Evolutionary conservation across 2,797 vertebrate genomes (phyloP).

Genomic region (Lacerta viridis): DNA sequence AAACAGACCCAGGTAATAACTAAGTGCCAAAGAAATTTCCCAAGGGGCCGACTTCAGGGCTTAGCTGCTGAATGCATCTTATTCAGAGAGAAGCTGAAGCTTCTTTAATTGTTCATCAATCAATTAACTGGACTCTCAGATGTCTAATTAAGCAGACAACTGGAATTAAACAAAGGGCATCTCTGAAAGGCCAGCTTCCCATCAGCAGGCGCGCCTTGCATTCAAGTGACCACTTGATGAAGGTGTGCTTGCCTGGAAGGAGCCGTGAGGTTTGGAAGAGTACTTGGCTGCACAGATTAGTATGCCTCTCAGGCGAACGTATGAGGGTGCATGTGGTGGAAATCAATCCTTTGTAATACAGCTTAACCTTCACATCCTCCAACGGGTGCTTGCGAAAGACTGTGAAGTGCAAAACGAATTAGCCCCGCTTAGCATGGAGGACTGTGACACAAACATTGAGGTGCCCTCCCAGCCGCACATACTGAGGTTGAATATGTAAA

Average conservation of each 20-base stretch:
- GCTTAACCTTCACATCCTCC: slow-evolving; percentile 60
- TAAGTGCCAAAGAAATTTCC: slow-evolving; percentile 61
- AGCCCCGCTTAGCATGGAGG: neutral
- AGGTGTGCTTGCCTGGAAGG: slow-evolving; percentile 58
- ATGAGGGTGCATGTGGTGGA: neutral
- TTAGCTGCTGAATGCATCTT: slow-evolving; percentile 68
- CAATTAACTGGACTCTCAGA: slow-evolving; percentile 74
- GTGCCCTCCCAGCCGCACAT: fast-evolving
- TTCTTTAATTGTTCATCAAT: slow-evolving; percentile 79
- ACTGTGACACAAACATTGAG: fast-evolving
- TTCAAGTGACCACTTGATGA: slow-evolving; percentile 76
- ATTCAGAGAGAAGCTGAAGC: slow-evolving; percentile 68
- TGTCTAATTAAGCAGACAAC: slow-evolving; percentile 78
- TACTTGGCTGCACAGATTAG: slow-evolving; percentile 33
- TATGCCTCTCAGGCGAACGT: slow-evolving; percentile 27
- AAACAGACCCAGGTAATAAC: slow-evolving; percentile 69
- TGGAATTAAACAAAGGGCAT: slow-evolving; percentile 78
- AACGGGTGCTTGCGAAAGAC: neutral
- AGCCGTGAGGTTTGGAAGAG: slow-evolving; percentile 45
- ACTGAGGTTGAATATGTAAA: neutral
- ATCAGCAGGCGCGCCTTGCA: slow-evolving; percentile 57
- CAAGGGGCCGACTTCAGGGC: slow-evolving; percentile 55
- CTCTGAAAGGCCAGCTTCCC: slow-evolving; percentile 68
- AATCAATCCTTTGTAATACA: slow-evolving; percentile 45
- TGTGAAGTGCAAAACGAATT: slow-evolving; percentile 29